phyloP scores from a whole-genome alignment of 2,113 vertebrate genomes.

The Pterophyllum scalare region DNA sequence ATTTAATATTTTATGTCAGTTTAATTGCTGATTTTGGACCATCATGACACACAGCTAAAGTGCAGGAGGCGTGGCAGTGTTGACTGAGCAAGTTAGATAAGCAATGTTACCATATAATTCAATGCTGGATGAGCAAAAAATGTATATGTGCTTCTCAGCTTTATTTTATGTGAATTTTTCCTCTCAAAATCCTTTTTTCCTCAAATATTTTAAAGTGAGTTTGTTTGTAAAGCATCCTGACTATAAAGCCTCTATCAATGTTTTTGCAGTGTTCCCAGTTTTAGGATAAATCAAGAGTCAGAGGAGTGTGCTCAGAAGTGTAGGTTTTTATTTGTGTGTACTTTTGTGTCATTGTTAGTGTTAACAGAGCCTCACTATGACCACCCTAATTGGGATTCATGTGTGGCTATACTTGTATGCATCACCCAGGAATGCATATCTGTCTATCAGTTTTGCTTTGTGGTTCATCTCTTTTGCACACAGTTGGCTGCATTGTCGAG shows the following conservation, averaged over 20 bases:
- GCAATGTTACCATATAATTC: too few relatives aligned
- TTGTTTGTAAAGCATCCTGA: neutral
- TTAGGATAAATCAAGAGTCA: neutral
- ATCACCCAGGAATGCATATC: constrained; percentile 37
- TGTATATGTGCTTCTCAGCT: neutral
- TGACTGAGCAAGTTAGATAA: neutral
- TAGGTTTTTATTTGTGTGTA: neutral
- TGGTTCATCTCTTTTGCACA: constrained; percentile 50
- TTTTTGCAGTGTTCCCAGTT: neutral
- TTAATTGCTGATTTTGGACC: neutral
- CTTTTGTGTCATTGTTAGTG: neutral
- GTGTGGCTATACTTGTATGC: constrained; percentile 18
- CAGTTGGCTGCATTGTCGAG: constrained; percentile 67
- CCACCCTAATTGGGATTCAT: neutral
- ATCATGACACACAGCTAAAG: neutral
- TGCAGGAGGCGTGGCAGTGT: neutral
- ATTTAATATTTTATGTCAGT: neutral
- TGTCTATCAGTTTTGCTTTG: constrained; percentile 51
- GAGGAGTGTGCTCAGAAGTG: neutral
- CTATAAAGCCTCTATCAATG: neutral
- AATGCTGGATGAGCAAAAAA: too few relatives aligned
- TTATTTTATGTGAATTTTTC: neutral
- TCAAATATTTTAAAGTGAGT: neutral
- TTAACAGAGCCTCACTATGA: neutral
- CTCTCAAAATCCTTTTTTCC: neutral